A percentile compares a stretch with the other conserved stretches of the same genome.
Evolutionary conservation across 2,888 invertebrate genomes (phyloP).

Genomic region (Ectemnius continuus): DNA sequence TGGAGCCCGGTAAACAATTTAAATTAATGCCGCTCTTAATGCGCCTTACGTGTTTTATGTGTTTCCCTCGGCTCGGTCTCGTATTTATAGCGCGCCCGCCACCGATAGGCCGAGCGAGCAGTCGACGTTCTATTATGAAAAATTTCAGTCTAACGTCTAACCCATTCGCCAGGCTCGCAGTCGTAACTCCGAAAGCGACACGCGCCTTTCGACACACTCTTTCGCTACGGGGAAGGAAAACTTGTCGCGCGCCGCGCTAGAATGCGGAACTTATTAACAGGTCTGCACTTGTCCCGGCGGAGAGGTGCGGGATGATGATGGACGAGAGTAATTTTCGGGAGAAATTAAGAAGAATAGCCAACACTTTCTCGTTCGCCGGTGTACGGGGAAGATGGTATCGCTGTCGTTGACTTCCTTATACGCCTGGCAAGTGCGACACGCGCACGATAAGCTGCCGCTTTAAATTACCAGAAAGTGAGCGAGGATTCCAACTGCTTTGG

Average conservation of each 20-base stretch:
- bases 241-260: too few species aligned
- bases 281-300: too few species aligned
- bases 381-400: slow-evolving; percentile 35
- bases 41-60: slow-evolving; percentile 60
- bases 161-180: not conserved
- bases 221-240: too few species aligned
- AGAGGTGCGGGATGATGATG: too few species aligned
- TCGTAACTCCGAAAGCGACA: not conserved
- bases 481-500: slow-evolving; percentile 14
- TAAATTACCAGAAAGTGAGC: slow-evolving; percentile 35
- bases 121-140: slow-evolving; percentile 35
- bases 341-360: slow-evolving; percentile 27
- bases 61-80: slow-evolving; percentile 55
- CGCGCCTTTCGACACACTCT: too few species aligned
- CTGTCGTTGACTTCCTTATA: slow-evolving; percentile 46
- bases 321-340: slow-evolving; percentile 10
- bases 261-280: too few species aligned
- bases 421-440: slow-evolving; percentile 38
- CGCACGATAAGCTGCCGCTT: slow-evolving; percentile 45
- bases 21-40: slow-evolving; percentile 64
- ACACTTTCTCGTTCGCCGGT: slow-evolving; percentile 47
- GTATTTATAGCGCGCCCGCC: slow-evolving; percentile 55
- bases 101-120: slow-evolving; percentile 1
- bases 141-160: slow-evolving; percentile 20
- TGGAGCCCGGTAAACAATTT: slow-evolving; percentile 56